phyloP scores from a whole-genome alignment of 2,888 invertebrate species.

The Smittia sp. region DNA sequence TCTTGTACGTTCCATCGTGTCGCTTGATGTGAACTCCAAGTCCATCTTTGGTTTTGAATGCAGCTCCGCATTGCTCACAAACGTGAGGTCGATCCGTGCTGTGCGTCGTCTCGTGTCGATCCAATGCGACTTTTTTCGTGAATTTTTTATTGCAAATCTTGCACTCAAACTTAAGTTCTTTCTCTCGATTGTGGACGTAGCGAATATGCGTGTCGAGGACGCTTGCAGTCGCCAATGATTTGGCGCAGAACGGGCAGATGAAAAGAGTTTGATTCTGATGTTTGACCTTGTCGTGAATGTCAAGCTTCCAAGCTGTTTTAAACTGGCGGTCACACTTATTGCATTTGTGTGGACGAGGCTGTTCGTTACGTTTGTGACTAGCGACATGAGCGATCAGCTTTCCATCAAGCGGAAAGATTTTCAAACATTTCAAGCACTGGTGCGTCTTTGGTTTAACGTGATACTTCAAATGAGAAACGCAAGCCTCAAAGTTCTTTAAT shows the following conservation, averaged over 20 bases:
- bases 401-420: conserved; percentile 59
- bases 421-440: conserved; percentile 59
- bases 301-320: background rate
- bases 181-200: conserved; percentile 20
- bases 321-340: conserved; percentile 54
- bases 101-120: conserved; percentile 56
- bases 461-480: conserved; percentile 54
- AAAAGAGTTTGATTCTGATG: conserved; percentile 31
- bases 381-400: conserved; percentile 58
- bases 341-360: conserved; percentile 60
- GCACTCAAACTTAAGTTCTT: conserved; percentile 51
- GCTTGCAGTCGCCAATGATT: background rate
- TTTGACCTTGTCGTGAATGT: conserved; percentile 26
- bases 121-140: conserved; percentile 47
- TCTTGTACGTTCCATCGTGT: conserved; percentile 15
- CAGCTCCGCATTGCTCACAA: conserved; percentile 62
- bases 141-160: conserved; percentile 60
- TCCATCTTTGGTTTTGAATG: conserved; percentile 58
- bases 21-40: conserved; percentile 55
- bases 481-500: background rate
- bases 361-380: conserved; percentile 55
- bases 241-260: conserved; percentile 32
- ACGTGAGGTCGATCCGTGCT: conserved; percentile 59
- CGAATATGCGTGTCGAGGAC: conserved; percentile 14
- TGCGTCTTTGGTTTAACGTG: conserved; percentile 57